Base-by-base conservation (phyloP, 2,888 invertebrate species). In the Fragum whitleyi region DNA sequence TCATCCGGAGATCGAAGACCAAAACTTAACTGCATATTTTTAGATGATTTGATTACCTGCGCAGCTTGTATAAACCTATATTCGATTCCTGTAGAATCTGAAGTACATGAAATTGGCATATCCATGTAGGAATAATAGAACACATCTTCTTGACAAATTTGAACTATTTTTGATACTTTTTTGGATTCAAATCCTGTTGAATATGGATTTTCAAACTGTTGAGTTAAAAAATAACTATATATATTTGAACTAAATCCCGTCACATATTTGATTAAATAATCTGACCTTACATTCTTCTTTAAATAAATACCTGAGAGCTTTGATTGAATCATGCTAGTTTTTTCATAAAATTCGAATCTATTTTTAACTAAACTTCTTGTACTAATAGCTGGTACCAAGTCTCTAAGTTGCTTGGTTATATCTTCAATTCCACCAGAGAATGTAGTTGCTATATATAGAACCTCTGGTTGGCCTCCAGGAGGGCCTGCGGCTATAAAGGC, bases 51-150 rank as follows among this genome's bases (percentile, higher is more conserved):
- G 39, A 98, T 98, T 42, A 98, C 96, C 93, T 97, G 98, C 0
- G 98, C 98, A 42, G 99, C 98, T 93, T 98, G 98, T 7, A 98
- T 97, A 73, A 98, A 95, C 94, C 98, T 98, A 94, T 98, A 99
- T 74, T 89, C 86, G 68, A 84, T 81, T 47, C 83, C 80, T 11
- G 74, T 61, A n/a, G 72, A 61, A 61, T 88, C 85, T n/a, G 79
- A 79, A 2, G 96, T 97, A 94, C 99, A 99, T 90, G 98, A 97
- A 93, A 99, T 96, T 11, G 99, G 98, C 89, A 99, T 98, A 95
- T 99, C 99, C 23, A 98, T 98, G 94, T 99, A 99, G 16, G 98
- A 99, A 94, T 98, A 98, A 94, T 98, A 99, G 93, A 98, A 97
- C 88, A 97, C 96, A 93, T 99, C 99, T 91, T 98, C 97, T 93